Conservation (phyloP, 2,888 invertebrate species). For the Agriotes lineatus region DNA sequence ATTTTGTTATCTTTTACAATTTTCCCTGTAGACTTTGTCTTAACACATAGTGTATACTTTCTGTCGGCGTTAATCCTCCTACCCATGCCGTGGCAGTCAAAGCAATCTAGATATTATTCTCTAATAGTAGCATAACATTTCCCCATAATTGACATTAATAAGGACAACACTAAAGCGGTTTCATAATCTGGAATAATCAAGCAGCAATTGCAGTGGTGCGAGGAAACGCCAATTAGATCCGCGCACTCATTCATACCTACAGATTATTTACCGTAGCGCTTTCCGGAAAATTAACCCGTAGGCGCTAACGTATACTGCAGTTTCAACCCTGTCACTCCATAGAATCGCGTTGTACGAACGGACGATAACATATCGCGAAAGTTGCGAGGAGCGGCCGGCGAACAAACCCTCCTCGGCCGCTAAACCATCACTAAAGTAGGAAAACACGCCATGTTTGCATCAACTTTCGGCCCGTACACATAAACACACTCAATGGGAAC, state of each 20-base stretch:
- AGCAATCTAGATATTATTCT: too few species aligned
- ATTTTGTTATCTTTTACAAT: too few species aligned
- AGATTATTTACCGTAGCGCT: neutral
- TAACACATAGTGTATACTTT: too few species aligned
- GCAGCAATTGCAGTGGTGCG: too few species aligned
- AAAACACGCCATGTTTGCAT: conserved; percentile 20
- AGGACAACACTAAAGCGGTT: too few species aligned
- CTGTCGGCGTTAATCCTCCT: too few species aligned
- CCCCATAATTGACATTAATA: too few species aligned
- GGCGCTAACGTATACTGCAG: neutral
- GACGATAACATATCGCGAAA: conserved; percentile 17
- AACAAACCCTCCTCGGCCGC: conserved; percentile 4
- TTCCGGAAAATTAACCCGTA: conserved; percentile 12
- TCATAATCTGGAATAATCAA: too few species aligned
- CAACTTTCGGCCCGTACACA: conserved; percentile 24
- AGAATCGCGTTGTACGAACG: conserved; percentile 4
- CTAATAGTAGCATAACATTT: too few species aligned
- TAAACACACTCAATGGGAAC: conserved; percentile 32
- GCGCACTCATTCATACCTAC: neutral
- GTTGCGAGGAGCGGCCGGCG: neutral
- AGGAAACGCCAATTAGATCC: neutral
- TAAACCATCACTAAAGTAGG: conserved; percentile 14
- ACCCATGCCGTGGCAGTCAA: too few species aligned
- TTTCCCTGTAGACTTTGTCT: too few species aligned
- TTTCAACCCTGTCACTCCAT: neutral